These are phyloP conservation scores for Magallana gigas DNA, from an alignment of 1,140 invertebrate genomes.

Conservation along the genomic window DNA sequence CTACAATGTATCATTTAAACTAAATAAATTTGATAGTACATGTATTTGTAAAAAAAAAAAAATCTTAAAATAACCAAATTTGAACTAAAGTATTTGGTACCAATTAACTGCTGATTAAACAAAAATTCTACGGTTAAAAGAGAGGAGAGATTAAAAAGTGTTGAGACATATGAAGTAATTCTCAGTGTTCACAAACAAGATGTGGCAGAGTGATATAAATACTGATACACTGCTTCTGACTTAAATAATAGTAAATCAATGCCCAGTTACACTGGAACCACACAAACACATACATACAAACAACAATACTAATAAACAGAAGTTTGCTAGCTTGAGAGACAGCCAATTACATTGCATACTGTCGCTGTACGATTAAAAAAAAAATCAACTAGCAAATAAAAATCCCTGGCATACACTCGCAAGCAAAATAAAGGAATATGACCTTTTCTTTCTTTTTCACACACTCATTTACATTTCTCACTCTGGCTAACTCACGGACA, in stretches of 20 bases:
- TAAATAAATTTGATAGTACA: too few relatives aligned
- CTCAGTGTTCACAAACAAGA: slow-evolving; percentile 11
- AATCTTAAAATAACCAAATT: background rate
- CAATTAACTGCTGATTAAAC: background rate
- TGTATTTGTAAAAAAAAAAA: too few relatives aligned
- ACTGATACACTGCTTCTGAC: slow-evolving; percentile 30
- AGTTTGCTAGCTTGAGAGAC: slow-evolving; percentile 7
- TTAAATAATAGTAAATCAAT: slow-evolving; percentile 29
- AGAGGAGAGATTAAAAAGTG: background rate
- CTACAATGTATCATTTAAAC: background rate
- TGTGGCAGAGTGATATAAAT: background rate
- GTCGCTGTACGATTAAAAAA: slow-evolving; percentile 1
- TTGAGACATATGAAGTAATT: slow-evolving; percentile 32
- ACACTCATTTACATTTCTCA: background rate
- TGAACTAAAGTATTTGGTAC: background rate
- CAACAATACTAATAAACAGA: background rate
- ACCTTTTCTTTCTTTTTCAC: background rate
- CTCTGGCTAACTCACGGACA: background rate
- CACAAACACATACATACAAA: slow-evolving; percentile 7
- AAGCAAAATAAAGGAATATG: background rate
- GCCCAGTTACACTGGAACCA: slow-evolving; percentile 24
- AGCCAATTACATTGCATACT: slow-evolving; percentile 43
- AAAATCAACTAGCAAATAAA: background rate
- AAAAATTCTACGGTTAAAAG: background rate
- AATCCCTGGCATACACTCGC: slow-evolving; percentile 4